phyloP scores from a whole-genome alignment of 1,140 invertebrate species.

The Hyphantria cunea region DNA sequence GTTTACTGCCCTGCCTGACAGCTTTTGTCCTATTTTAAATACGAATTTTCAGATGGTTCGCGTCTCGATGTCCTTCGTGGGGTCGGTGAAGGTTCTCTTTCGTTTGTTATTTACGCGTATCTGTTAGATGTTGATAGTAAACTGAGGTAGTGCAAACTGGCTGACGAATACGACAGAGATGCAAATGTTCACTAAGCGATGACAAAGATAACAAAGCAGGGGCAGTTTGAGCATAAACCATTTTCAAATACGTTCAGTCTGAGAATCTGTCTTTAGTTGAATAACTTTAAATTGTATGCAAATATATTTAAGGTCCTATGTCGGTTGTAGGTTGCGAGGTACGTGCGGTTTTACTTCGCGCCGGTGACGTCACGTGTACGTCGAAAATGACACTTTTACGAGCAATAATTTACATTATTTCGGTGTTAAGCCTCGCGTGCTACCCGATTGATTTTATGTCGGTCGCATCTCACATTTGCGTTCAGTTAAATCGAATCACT shows the following conservation, averaged over 20 bases:
- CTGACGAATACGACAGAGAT: conserved; percentile 48
- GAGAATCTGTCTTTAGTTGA: conserved; percentile 21
- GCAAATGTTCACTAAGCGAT: conserved; percentile 59
- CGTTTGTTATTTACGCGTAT: conserved; percentile 13
- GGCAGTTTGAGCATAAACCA: conserved; percentile 59
- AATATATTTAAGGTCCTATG: conserved; percentile 37
- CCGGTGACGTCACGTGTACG: conserved; percentile 65
- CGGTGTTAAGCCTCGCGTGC: conserved; percentile 75
- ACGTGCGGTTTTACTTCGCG: conserved; percentile 30
- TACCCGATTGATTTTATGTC: conserved; percentile 76
- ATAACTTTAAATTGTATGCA: conserved; percentile 39
- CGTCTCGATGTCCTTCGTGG: conserved; percentile 44
- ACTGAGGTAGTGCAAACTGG: conserved; percentile 26
- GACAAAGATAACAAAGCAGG: conserved; percentile 66
- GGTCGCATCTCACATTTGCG: conserved; percentile 69
- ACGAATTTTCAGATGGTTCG: conserved; percentile 61
- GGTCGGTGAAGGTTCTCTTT: conserved; percentile 17
- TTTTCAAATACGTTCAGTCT: conserved; percentile 32
- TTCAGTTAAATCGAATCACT: conserved; percentile 72
- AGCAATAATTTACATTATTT: conserved; percentile 79
- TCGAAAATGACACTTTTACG: conserved; percentile 79
- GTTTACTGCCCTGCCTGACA: conserved; percentile 78
- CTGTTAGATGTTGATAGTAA: conserved; percentile 18
- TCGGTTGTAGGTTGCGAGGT: conserved; percentile 23
- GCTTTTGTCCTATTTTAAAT: conserved; percentile 79